Conservation (phyloP, 2,113 vertebrate species). For the Anas platyrhynchos region DNA sequence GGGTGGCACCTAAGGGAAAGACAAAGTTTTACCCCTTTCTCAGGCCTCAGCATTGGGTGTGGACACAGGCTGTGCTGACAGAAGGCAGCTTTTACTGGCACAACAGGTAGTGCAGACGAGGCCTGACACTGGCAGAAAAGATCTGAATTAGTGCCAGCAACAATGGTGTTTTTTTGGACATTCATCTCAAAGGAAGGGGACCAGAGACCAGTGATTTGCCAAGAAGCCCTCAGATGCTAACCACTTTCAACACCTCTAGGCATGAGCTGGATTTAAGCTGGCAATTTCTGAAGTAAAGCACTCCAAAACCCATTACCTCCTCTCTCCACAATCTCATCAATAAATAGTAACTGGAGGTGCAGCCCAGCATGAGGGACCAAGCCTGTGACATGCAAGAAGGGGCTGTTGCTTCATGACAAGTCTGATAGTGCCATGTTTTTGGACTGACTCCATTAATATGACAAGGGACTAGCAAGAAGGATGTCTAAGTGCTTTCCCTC, state of each 20-base stretch:
- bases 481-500: background rate
- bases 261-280: background rate
- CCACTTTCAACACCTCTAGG: background rate
- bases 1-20: background rate
- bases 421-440: background rate
- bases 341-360: background rate
- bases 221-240: background rate
- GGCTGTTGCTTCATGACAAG: background rate
- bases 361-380: background rate
- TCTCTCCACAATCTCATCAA: background rate
- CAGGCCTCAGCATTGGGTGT: background rate
- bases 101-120: background rate
- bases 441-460: background rate
- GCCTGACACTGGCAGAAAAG: background rate
- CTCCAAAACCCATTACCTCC: background rate
- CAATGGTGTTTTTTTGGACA: background rate
- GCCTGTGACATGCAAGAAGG: background rate
- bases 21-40: background rate
- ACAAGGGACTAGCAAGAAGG: background rate
- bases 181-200: conserved; percentile 4
- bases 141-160: background rate
- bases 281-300: background rate
- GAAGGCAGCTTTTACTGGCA: conserved; percentile 47
- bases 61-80: conserved; percentile 14
- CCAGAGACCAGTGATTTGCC: background rate